Evolutionary conservation across 1,140 invertebrate species (phyloP).

Genomic region (Gryllus bimaculatus): DNA sequence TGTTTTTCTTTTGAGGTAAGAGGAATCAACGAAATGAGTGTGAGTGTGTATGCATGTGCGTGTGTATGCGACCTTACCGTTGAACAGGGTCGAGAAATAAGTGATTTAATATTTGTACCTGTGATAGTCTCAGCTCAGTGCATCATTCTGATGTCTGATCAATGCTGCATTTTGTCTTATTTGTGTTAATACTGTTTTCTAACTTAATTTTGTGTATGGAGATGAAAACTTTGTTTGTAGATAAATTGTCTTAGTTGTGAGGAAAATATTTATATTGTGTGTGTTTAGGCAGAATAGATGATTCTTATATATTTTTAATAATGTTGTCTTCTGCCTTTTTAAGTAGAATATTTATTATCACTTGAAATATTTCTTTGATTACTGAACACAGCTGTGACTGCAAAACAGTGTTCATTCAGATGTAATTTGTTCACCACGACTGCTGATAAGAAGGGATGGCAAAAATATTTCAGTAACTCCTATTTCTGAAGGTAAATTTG

Average conservation of each 20-base stretch:
- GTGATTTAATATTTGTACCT: conserved; percentile 19
- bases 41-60: conserved; percentile 7
- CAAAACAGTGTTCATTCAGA: conserved; percentile 13
- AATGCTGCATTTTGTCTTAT: not conserved
- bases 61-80: conserved; percentile 10
- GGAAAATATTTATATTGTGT: not conserved
- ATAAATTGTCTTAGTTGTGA: not conserved
- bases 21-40: not conserved
- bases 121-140: conserved; percentile 20
- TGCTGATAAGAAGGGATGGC: conserved; percentile 20
- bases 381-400: conserved; percentile 17
- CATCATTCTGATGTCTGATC: not conserved
- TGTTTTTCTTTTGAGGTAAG: not conserved
- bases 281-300: conserved; percentile 6
- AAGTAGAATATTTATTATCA: conserved; percentile 6
- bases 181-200: conserved; percentile 5
- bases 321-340: not conserved
- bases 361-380: conserved; percentile 1
- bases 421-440: conserved; percentile 17
- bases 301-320: not conserved
- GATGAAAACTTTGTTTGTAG: not conserved
- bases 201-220: conserved; percentile 15
- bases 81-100: conserved; percentile 2
- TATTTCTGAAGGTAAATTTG: conserved; percentile 14
- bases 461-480: conserved; percentile 16